Evolutionary conservation across 2,888 invertebrate genomes (phyloP).

Genomic region (Pomacea canaliculata): DNA sequence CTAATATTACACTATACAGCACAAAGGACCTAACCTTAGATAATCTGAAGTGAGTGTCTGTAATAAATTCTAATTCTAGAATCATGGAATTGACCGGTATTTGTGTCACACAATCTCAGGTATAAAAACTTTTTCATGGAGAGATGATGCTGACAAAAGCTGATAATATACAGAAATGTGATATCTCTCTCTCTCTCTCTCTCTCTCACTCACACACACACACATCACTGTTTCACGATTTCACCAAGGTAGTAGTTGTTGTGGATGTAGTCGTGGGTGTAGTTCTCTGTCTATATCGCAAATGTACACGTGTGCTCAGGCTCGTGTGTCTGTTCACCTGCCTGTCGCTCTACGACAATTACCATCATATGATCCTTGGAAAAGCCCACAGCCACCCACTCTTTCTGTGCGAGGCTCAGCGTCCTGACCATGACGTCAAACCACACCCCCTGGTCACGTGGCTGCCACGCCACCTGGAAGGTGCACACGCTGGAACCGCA

Average conservation of each 20-base stretch:
- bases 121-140: too few relatives aligned
- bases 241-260: neutral
- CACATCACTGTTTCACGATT: too few relatives aligned
- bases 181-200: too few relatives aligned
- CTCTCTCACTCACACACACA: too few relatives aligned
- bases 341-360: conserved; percentile 7
- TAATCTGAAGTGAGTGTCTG: neutral
- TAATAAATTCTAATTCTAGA: too few relatives aligned
- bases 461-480: conserved; percentile 58
- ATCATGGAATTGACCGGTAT: too few relatives aligned
- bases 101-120: too few relatives aligned
- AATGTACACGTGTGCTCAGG: too few relatives aligned
- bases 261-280: conserved; percentile 18
- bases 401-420: conserved; percentile 33
- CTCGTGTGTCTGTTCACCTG: too few relatives aligned
- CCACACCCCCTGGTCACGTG: conserved; percentile 40
- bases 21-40: too few relatives aligned
- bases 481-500: conserved; percentile 55
- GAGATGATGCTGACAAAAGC: too few relatives aligned
- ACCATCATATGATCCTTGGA: conserved; percentile 65
- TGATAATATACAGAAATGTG: too few relatives aligned
- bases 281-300: conserved; percentile 30
- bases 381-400: conserved; percentile 63
- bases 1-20: neutral
- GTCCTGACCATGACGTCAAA: conserved; percentile 50